Conservation (phyloP, 2,113 vertebrate species). For the Myotis lucifugus region DNA sequence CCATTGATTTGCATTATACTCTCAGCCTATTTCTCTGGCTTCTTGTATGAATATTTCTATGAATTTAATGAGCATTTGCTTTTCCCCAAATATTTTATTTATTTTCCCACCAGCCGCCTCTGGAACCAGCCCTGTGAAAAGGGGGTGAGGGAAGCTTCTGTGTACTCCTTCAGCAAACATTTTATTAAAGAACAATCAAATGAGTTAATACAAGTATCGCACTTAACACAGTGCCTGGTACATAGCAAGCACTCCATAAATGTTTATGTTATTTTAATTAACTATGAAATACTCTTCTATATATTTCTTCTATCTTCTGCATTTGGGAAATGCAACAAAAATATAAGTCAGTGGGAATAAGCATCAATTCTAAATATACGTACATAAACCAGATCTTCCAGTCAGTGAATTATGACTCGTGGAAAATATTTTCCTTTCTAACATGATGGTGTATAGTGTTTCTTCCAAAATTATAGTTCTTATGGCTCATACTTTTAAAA, state of each 20-base stretch:
- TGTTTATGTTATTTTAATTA: background rate
- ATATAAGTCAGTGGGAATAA: background rate
- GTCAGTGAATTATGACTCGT: background rate
- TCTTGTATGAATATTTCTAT: background rate
- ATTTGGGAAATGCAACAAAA: conserved; percentile 31
- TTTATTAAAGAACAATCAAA: conserved; percentile 4
- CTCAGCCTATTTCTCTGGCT: conserved; percentile 2
- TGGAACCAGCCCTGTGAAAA: background rate
- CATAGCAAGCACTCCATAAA: background rate
- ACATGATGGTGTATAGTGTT: background rate
- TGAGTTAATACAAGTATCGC: background rate
- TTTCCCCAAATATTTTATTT: conserved; percentile 31
- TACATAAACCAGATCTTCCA: background rate
- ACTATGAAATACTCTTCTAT: background rate
- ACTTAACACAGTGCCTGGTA: background rate
- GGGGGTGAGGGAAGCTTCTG: background rate
- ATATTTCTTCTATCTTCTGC: background rate
- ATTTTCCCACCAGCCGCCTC: background rate
- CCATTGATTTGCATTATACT: background rate
- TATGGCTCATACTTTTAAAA: background rate
- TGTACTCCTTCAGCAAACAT: conserved; percentile 4
- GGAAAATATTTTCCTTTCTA: background rate
- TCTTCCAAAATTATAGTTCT: background rate
- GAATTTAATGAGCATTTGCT: conserved; percentile 36
- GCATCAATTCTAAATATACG: background rate